These are phyloP conservation scores for Agrochola litura DNA, from an alignment of 2,888 invertebrate species.

Conservation along the genomic window DNA sequence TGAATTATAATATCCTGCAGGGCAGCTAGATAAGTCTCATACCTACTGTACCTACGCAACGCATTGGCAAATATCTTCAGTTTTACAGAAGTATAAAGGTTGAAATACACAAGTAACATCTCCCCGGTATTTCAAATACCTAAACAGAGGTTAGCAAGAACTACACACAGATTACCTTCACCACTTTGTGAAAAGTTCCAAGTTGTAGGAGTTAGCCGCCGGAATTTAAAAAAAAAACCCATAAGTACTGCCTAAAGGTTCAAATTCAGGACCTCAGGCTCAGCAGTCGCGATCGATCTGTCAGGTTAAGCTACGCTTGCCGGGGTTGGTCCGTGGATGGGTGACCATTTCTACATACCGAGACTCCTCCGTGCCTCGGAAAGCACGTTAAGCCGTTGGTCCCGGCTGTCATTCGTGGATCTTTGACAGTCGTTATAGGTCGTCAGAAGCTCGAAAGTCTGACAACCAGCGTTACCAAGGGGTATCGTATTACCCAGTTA, in stretches of 20 bases:
- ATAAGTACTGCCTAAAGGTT: not conserved
- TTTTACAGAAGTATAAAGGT: not conserved
- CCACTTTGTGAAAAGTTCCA: not conserved
- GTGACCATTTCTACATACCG: too few species aligned
- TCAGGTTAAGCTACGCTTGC: too few species aligned
- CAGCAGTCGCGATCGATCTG: not conserved
- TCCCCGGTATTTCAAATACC: not conserved
- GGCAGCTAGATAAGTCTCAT: not conserved
- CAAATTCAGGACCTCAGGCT: not conserved
- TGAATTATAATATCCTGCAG: not conserved
- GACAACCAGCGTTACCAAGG: too few species aligned
- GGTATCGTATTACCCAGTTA: too few species aligned
- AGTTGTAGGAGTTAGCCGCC: too few species aligned
- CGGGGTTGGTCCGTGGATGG: too few species aligned
- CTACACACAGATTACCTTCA: not conserved
- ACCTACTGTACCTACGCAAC: not conserved
- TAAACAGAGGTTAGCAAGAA: not conserved
- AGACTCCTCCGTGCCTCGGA: too few species aligned
- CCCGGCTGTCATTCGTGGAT: too few species aligned
- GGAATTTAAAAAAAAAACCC: not conserved
- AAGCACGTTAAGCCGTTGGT: too few species aligned
- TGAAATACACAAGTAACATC: not conserved
- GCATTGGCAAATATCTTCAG: not conserved
- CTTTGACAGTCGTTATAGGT: too few species aligned
- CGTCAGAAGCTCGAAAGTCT: too few species aligned